A percentile compares a stretch with the other conserved stretches of the same genome.
phyloP scores from a whole-genome alignment of 92 coral and sea anemone species.

The Blastomussa wellsi region DNA sequence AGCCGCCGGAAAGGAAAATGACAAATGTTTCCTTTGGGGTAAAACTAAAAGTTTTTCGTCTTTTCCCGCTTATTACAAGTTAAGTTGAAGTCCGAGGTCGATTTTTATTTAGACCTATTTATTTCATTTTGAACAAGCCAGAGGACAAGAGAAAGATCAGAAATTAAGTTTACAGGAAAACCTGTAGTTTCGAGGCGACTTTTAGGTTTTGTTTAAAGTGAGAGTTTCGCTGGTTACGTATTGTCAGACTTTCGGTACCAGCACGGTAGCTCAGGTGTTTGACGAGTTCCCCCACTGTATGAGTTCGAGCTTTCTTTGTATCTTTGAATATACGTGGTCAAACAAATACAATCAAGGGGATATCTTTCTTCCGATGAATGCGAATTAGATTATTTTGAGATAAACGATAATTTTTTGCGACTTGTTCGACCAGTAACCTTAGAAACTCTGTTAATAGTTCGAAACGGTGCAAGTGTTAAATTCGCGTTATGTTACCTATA shows the following conservation, averaged over 20 bases:
- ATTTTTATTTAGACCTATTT: not conserved
- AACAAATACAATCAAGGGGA: constrained; percentile 10
- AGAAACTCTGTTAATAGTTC: no score
- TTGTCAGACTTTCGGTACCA: constrained; percentile 29
- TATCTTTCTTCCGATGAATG: not conserved
- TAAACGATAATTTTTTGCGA: not conserved
- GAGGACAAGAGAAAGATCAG: constrained; percentile 8
- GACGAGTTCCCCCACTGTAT: constrained; percentile 7
- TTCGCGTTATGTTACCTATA: not conserved
- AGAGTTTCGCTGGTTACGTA: constrained; percentile 3
- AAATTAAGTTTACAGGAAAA: constrained; percentile 9
- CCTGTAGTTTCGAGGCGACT: not conserved
- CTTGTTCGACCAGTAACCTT: not conserved
- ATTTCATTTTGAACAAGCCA: not conserved
- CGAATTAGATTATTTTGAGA: not conserved
- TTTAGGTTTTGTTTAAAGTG: constrained; percentile 8
- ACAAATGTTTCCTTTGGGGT: not conserved
- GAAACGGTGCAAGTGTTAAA: no score
- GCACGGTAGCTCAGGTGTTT: constrained; percentile 6
- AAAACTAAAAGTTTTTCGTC: not conserved
- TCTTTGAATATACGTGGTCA: constrained; percentile 33
- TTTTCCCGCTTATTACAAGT: not conserved
- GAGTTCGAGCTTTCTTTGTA: not conserved
- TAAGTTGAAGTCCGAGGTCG: not conserved
- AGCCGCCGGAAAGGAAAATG: constrained; percentile 1